A percentile compares a stretch with the other conserved stretches of the same genome.
These are phyloP conservation scores for Nomada ruficornis DNA, from an alignment of 2,888 invertebrate species.

Conservation along the genomic window DNA sequence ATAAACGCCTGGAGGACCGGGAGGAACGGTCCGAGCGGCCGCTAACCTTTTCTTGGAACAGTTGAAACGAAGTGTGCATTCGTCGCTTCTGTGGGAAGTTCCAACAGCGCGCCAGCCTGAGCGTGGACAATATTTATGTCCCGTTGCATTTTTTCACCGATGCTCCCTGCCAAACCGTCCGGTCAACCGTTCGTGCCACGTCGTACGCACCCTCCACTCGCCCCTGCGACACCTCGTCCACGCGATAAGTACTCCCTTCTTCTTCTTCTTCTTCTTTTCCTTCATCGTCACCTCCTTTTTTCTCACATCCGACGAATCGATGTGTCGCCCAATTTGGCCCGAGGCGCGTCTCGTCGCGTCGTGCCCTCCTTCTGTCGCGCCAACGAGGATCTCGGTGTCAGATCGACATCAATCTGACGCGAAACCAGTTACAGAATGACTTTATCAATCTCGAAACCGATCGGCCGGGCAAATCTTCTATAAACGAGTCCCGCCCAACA, in stretches of 20 bases:
- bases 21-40: not conserved
- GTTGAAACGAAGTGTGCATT: not conserved
- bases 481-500: conserved; percentile 31
- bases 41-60: not conserved
- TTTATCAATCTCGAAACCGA: conserved; percentile 60
- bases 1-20: not conserved
- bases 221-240: conserved; percentile 23
- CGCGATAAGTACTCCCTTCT: not conserved
- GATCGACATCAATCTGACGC: conserved; percentile 59
- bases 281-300: not conserved
- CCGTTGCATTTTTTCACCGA: conserved; percentile 48
- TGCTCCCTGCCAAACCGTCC: not conserved
- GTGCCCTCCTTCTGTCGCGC: conserved; percentile 24
- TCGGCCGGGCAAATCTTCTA: conserved; percentile 45
- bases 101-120: conserved; percentile 36
- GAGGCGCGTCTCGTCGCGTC: conserved; percentile 14
- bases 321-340: conserved; percentile 59
- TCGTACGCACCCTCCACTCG: conserved; percentile 4
- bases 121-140: conserved; percentile 70
- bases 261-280: too few relatives aligned
- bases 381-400: conserved; percentile 43
- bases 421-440: conserved; percentile 59
- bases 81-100: not conserved
- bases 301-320: conserved; percentile 49
- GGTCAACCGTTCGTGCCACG: conserved; percentile 12